Percentiles rank a stretch among this genome's conserved stretches.
phyloP scores from a whole-genome alignment of 2,113 vertebrate genomes.

The Lophotis ruficrista region DNA sequence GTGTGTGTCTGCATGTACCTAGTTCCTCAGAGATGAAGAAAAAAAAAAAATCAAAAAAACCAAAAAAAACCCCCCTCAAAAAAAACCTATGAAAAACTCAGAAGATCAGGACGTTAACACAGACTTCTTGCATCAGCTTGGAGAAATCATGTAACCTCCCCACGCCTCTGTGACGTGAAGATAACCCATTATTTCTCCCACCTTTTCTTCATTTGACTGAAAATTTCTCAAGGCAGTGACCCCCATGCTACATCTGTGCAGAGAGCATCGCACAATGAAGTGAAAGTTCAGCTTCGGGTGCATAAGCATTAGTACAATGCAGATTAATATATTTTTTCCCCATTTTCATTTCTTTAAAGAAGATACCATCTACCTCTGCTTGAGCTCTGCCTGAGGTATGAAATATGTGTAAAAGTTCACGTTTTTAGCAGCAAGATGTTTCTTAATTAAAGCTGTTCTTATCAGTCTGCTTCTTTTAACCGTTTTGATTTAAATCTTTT shows the following conservation, averaged over 20 bases:
- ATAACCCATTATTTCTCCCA: neutral
- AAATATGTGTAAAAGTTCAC: neutral
- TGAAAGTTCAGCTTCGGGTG: neutral
- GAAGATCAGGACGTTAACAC: no score
- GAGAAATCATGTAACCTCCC: neutral
- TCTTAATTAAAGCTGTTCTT: constrained; percentile 34
- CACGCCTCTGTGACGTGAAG: neutral
- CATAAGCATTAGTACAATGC: neutral
- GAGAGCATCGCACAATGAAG: neutral
- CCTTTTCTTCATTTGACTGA: neutral
- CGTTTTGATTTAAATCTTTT: neutral
- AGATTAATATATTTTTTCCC: neutral
- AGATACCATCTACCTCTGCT: constrained; percentile 36
- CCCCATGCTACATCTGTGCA: rapidly evolving
- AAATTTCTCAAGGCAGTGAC: neutral
- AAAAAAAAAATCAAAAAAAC: neutral
- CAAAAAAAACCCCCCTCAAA: no score
- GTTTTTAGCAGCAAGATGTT: neutral
- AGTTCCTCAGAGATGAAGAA: neutral
- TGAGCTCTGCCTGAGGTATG: constrained; percentile 14
- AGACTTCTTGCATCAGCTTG: neutral
- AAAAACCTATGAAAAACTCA: neutral
- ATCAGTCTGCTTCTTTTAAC: neutral
- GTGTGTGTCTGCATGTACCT: neutral
- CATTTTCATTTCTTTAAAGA: constrained; percentile 23